Conservation (phyloP, 1,140 invertebrate genomes). For the Sipha flava region DNA sequence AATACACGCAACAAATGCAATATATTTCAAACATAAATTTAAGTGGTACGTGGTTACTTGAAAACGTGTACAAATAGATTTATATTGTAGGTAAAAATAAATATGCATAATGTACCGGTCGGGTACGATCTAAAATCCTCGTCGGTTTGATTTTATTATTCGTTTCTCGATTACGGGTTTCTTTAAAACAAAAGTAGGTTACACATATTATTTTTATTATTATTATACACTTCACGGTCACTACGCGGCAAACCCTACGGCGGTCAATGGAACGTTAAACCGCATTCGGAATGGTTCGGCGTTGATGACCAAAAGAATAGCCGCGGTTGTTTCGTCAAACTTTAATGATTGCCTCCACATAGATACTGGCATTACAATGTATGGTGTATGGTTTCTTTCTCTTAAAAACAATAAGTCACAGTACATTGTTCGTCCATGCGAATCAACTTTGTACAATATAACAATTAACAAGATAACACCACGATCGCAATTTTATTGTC, state of each 20-base stretch:
- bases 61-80: too few relatives aligned
- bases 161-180: neutral
- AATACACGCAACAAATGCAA: too few relatives aligned
- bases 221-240: neutral
- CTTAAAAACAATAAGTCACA: neutral
- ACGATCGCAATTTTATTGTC: neutral
- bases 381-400: neutral
- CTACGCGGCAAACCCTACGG: neutral
- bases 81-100: too few relatives aligned
- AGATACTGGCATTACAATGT: too few relatives aligned
- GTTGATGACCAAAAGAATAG: constrained; percentile 10
- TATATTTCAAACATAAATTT: too few relatives aligned
- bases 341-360: neutral
- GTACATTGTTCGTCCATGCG: neutral
- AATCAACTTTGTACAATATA: neutral
- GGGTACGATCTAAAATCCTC: too few relatives aligned
- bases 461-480: neutral
- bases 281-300: neutral
- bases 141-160: neutral
- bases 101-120: too few relatives aligned
- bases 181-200: neutral
- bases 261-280: neutral
- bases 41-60: too few relatives aligned
- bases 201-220: too few relatives aligned
- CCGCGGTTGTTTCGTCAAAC: neutral